Conservation (phyloP, 2,797 vertebrate species). For the Pyrocephalus nanus region DNA sequence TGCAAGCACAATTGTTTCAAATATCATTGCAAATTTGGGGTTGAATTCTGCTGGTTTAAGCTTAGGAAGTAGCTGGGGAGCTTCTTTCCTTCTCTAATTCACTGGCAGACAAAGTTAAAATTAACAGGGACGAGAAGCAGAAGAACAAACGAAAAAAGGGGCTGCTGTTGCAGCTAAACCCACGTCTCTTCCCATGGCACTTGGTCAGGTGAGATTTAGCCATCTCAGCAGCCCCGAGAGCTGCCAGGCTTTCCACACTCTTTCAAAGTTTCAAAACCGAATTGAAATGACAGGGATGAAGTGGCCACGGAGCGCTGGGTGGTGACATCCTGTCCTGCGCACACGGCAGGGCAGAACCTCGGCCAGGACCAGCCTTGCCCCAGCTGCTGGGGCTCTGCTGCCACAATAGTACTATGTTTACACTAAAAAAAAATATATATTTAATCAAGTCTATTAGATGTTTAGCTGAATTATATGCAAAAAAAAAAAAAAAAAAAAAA, state of each 20-base stretch:
- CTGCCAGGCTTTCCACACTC: not conserved
- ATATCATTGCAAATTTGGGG: not conserved
- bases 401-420: not conserved
- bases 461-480: not conserved
- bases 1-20: not conserved
- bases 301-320: fast-evolving
- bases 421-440: not conserved
- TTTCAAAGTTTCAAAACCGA: not conserved
- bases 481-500: not conserved
- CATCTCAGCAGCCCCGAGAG: not conserved
- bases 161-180: not conserved
- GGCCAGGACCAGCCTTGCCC: not conserved
- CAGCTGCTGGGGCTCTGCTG: not conserved
- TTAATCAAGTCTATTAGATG: not conserved
- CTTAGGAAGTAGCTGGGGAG: not conserved
- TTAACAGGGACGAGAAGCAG: not conserved
- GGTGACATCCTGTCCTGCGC: not conserved
- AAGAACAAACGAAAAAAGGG: not conserved
- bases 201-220: not conserved
- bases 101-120: not conserved
- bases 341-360: not conserved
- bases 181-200: fast-evolving
- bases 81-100: not conserved
- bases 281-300: not conserved
- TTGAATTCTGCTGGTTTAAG: not conserved